Base-by-base conservation (phyloP, 2,113 vertebrate genomes). In the Sinocyclocheilus grahami region DNA sequence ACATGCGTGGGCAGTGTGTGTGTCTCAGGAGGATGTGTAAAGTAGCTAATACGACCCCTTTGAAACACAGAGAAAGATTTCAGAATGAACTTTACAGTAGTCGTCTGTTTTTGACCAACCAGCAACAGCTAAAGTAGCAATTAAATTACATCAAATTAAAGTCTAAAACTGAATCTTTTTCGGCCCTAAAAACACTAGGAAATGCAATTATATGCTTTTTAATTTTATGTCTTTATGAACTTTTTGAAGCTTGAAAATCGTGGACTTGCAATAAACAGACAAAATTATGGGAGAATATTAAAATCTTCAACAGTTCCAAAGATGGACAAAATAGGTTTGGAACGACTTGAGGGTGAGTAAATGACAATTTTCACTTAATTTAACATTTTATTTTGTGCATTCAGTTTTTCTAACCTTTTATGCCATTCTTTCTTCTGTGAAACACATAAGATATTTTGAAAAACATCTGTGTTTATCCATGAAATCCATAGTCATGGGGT, bases 41-140 rank as follows among this genome's bases (percentile, higher is more conserved):
- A 97, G 92, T 97, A 98, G 89, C 93, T 97, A 90, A 98, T 98
- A 88, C 94, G 96, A 85, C 97, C 97, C 0, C 97, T 98, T 53
- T 16, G 53, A 82, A 20, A 75, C 10, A 75, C 5, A 4, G 22
- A 37, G 7, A 79, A 81, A 11, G 8, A 37, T 55, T 30, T 42
- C 37, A 51, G 48, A 12, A 12, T 55, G 7, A 18, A 22, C 20
- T 37, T 46, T 74, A 42, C 24, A 74, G 42, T 20, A n/a, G 37
- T n/a, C 1, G 1, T 27, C 62, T 24, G 62, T 27, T 63, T 27
- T 63, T 65, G 62, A 65, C 11, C 11, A 24, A 63, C 60, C 3
- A 63, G 60, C 11, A 63, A 12, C 48, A 51, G 39, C 6, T 39
- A 51, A 51, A 63, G 12, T 12, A 12, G 4, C 10, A 63, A 4